Base-by-base conservation (phyloP, 2,797 vertebrate genomes). In the Trichosurus vulpecula region DNA sequence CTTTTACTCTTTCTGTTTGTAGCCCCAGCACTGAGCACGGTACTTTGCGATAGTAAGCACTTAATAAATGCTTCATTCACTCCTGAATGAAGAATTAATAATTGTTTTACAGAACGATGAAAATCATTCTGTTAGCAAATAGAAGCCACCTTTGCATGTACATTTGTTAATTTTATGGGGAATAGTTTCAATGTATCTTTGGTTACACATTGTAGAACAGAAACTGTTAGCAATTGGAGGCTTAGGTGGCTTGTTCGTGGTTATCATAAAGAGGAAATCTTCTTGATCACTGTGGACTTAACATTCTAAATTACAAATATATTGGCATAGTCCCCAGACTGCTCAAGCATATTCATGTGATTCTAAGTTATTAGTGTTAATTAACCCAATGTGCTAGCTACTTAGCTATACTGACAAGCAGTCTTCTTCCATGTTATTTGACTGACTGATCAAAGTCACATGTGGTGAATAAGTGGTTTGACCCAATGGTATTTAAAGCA, bases 361-460 rank as follows among this genome's bases (percentile, higher is more conserved):
- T 97, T 97, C 95, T 93, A 95, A 98, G 92, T 97, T 97, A 97
- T 98, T 96, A 92, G 57, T 97, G 54, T 95, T 97, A 97, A 97
- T 97, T 97, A 95, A 94, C 94, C 92, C 96, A 98, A 95, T 98
- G 92, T 51, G 41, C 74, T 96, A 97, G 97, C 97, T 97, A 94
- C 41, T 56, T 95, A 95, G 92, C 92, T 95, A 96, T 87, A 96
- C 93, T 90, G 98, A 97, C 96, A 97, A 47, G 93, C 93, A 89
- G 95, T 95, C 97, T 97, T 98, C 98, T 96, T 96, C 95, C 52
- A 0, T 97, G 96, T 96, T 95, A 54, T 97, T 97, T 97, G 97
- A 96, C 97, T 95, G 95, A 91, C 51, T 95, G 97, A 97, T 96
- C 97, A 92, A 54, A 95, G 54, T 57, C 92, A 30, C 57, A 96